These are phyloP conservation scores for Gambusia affinis DNA, from an alignment of 2,113 vertebrate species.

Conservation along the genomic window DNA sequence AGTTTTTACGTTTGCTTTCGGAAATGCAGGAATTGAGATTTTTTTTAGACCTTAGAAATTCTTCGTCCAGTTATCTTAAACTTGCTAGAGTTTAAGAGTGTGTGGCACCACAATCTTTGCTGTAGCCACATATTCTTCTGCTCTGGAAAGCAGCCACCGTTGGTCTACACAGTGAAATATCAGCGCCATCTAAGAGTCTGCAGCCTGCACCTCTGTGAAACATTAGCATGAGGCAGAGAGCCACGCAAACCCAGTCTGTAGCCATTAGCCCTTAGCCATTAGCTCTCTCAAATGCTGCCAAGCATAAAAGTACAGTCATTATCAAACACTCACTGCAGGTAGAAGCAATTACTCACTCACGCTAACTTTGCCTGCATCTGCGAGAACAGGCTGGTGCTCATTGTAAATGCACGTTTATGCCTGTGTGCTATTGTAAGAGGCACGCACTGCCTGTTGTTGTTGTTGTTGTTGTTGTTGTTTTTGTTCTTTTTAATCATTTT, in stretches of 20 bases:
- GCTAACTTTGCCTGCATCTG: constrained; percentile 34
- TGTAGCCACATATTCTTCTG: neutral
- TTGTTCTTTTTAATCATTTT: neutral
- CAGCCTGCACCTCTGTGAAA: constrained; percentile 54
- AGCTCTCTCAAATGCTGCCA: constrained; percentile 69
- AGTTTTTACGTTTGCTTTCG: neutral
- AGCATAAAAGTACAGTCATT: constrained; percentile 59
- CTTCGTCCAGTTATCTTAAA: neutral
- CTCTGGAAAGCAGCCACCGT: constrained; percentile 28
- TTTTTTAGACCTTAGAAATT: neutral
- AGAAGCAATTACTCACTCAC: constrained; percentile 71
- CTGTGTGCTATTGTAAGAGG: constrained; percentile 4
- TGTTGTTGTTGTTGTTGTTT: neutral
- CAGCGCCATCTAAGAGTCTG: constrained; percentile 53
- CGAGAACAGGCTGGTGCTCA: constrained; percentile 34
- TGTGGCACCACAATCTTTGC: neutral
- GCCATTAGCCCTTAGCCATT: constrained; percentile 71
- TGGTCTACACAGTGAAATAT: constrained; percentile 46
- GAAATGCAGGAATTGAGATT: neutral
- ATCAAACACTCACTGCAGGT: constrained; percentile 71
- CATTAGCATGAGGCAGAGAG: constrained; percentile 51
- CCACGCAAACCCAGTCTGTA: constrained; percentile 64
- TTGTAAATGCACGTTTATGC: constrained; percentile 8
- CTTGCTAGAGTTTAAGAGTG: constrained; percentile 6
- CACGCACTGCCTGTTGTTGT: neutral